Percentiles rank a stretch among this genome's conserved stretches.
phyloP scores from a whole-genome alignment of 2,888 invertebrate species.

The Mongoloraphidia duomilia region DNA sequence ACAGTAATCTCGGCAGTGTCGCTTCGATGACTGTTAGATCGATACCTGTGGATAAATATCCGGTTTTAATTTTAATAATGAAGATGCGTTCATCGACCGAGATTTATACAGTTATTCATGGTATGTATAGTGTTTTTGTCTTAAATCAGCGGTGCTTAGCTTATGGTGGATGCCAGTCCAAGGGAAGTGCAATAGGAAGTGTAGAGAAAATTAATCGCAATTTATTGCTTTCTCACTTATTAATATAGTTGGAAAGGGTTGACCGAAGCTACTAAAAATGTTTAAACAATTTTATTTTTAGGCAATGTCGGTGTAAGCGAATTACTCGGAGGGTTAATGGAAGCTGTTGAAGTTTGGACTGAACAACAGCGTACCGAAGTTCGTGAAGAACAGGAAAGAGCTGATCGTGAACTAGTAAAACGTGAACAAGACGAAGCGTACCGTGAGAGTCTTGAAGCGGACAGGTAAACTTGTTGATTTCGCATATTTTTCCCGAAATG shows the following conservation, averaged over 20 bases:
- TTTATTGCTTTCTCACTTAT: no score
- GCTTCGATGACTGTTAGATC: slow-evolving; percentile 74
- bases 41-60: slow-evolving; percentile 64
- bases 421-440: slow-evolving; percentile 90
- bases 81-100: slow-evolving; percentile 78
- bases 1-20: slow-evolving; percentile 62
- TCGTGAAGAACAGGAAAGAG: slow-evolving; percentile 73
- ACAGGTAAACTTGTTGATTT: slow-evolving; percentile 37
- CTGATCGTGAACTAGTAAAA: slow-evolving; percentile 78
- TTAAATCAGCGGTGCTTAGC: no score
- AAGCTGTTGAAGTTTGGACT: slow-evolving; percentile 72
- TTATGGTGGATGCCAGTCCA: no score
- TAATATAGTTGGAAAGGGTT: no score
- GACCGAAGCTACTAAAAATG: not conserved
- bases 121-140: slow-evolving; percentile 35
- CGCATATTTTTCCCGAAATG: no score
- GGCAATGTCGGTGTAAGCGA: slow-evolving; percentile 83
- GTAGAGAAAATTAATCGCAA: no score
- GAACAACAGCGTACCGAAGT: slow-evolving; percentile 67
- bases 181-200: no score
- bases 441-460: slow-evolving; percentile 73
- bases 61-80: slow-evolving; percentile 80
- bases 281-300: slow-evolving; percentile 18
- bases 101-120: slow-evolving; percentile 79
- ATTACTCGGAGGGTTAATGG: slow-evolving; percentile 71